Conservation (phyloP, 2,888 invertebrate genomes). For the Nemotelus nigrinus region DNA sequence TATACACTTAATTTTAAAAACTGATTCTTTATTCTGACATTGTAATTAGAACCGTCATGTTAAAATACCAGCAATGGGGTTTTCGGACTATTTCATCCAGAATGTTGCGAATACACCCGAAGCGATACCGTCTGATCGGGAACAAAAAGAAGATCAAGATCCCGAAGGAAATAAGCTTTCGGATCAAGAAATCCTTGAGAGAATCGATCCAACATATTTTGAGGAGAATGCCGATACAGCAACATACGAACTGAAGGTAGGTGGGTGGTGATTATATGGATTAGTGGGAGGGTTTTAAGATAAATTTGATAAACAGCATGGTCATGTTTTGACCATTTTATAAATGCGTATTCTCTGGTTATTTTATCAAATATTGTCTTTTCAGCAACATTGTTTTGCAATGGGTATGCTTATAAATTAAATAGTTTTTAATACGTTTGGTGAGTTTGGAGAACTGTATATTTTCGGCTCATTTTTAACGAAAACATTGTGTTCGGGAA, state of each 20-base stretch:
- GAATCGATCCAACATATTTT: constrained; percentile 62
- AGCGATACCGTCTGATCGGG: constrained; percentile 43
- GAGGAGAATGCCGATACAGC: constrained; percentile 60
- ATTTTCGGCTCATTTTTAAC: too few relatives aligned
- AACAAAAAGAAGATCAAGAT: constrained; percentile 46
- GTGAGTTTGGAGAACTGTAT: too few relatives aligned
- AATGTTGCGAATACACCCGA: constrained; percentile 59
- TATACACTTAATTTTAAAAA: background rate
- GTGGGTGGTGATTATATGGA: background rate
- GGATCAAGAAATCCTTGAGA: constrained; percentile 64
- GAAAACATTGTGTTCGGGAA: too few relatives aligned
- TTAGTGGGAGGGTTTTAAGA: too few relatives aligned
- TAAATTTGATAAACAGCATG: too few relatives aligned
- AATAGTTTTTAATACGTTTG: too few relatives aligned
- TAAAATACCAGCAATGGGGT: constrained; percentile 65
- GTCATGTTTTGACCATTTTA: too few relatives aligned
- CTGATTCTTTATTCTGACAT: background rate
- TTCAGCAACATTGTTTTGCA: too few relatives aligned
- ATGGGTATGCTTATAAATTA: too few relatives aligned
- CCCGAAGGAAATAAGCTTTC: constrained; percentile 58
- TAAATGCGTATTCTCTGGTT: too few relatives aligned
- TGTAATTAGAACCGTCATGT: constrained; percentile 58
- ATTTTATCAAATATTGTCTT: too few relatives aligned
- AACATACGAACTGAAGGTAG: constrained; percentile 61
- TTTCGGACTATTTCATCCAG: constrained; percentile 64